phyloP scores from a whole-genome alignment of 1,140 invertebrate genomes.

The Drosophila yakuba region DNA sequence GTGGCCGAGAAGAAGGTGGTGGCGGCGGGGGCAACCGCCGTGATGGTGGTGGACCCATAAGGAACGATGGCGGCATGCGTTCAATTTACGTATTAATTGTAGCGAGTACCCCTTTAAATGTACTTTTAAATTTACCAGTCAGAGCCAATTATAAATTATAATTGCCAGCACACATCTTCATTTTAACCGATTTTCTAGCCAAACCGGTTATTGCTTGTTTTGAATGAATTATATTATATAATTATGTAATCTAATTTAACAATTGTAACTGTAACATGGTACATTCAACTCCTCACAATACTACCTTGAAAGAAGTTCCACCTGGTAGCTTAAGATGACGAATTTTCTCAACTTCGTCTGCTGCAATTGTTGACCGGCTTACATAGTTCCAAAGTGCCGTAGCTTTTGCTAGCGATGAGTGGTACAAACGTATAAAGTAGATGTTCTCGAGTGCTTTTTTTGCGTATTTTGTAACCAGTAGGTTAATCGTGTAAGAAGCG shows the following conservation, averaged over 20 bases:
- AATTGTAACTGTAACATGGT: conserved; percentile 59
- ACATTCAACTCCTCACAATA: conserved; percentile 5
- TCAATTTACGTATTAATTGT: conserved; percentile 77
- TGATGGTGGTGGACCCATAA: conserved; percentile 85
- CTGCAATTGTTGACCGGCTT: no score
- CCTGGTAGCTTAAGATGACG: no score
- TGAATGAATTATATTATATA: conserved; percentile 56
- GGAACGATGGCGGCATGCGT: conserved; percentile 85
- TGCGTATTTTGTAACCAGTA: no score
- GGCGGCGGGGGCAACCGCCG: conserved; percentile 85
- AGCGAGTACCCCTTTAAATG: conserved; percentile 67
- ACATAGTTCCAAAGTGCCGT: no score
- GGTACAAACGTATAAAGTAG: no score
- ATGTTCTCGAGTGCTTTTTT: no score
- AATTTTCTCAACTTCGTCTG: no score
- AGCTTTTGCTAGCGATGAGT: no score
- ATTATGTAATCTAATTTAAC: conserved; percentile 73
- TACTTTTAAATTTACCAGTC: conserved; percentile 63
- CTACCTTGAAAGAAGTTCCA: no score
- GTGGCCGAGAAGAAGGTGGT: no score
- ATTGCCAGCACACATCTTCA: conserved; percentile 19
- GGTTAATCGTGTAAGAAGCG: no score
- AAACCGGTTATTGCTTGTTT: conserved; percentile 56
- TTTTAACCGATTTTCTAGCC: conserved; percentile 29
- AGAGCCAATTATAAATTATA: conserved; percentile 18